These are phyloP conservation scores for Oceanites oceanicus DNA, from an alignment of 2,113 vertebrate species.

Conservation along the genomic window DNA sequence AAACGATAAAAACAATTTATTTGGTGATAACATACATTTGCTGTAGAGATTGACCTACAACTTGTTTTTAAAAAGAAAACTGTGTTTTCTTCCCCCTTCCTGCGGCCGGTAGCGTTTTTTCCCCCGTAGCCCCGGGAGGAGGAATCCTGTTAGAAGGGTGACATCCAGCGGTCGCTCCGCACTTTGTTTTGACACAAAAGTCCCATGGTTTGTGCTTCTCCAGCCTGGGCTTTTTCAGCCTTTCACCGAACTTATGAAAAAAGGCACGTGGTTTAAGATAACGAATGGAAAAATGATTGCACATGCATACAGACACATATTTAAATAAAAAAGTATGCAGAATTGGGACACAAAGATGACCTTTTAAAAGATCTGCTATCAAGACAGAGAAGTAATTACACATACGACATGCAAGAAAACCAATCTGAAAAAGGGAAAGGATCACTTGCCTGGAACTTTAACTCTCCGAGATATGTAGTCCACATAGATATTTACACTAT, in stretches of 20 bases:
- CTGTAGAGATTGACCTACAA: neutral
- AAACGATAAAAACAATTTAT: neutral
- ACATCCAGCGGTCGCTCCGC: neutral
- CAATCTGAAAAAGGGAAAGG: neutral
- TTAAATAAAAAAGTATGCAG: neutral
- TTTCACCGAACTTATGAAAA: neutral
- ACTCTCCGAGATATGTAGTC: neutral
- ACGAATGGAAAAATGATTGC: neutral
- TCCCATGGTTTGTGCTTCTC: no score
- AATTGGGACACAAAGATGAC: neutral
- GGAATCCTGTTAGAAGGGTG: neutral
- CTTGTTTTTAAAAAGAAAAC: neutral
- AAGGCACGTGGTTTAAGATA: neutral
- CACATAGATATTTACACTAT: neutral
- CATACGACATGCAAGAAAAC: neutral
- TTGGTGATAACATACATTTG: neutral
- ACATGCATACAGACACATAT: no score
- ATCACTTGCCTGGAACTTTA: neutral
- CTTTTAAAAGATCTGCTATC: neutral
- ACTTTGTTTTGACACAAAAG: neutral
- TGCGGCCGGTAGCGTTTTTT: neutral
- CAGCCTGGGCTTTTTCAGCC: neutral
- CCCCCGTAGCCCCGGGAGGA: fast-evolving
- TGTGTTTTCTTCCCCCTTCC: neutral
- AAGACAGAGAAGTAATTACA: neutral